Evolutionary conservation across 2,113 vertebrate species (phyloP).

Genomic region (Hyaena hyaena): DNA sequence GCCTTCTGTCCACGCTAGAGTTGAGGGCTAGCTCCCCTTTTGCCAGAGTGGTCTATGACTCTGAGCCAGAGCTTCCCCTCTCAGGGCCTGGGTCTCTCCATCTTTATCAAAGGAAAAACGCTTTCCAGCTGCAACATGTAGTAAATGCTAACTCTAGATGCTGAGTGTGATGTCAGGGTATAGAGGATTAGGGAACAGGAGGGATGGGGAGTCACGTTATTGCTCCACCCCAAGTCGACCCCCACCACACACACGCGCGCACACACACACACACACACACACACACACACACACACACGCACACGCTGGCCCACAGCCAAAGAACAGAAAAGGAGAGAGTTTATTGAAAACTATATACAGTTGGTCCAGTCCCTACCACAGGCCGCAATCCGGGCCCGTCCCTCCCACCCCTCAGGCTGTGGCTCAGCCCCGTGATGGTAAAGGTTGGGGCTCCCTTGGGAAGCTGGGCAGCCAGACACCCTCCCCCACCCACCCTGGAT

Average conservation of each 20-base stretch:
- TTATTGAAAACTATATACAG: conserved; percentile 80
- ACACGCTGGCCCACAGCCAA: not conserved
- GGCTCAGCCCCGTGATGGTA: not conserved
- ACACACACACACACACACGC: not conserved
- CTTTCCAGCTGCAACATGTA: not conserved
- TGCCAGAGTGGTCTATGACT: not conserved
- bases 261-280: too few species aligned
- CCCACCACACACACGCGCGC: too few species aligned
- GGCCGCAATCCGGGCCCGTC: not conserved
- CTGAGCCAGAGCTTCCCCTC: not conserved
- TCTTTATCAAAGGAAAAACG: not conserved
- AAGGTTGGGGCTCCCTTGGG: not conserved
- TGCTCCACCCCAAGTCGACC: fast-evolving
- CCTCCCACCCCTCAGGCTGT: not conserved
- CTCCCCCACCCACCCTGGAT: not conserved
- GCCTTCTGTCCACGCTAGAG: not conserved
- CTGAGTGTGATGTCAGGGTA: not conserved
- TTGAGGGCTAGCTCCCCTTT: not conserved
- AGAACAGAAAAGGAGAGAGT: conserved; percentile 72
- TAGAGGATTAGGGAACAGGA: not conserved
- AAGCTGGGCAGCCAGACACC: not conserved
- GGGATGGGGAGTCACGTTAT: not conserved
- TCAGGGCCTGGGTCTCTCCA: not conserved
- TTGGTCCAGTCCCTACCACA: conserved; percentile 45
- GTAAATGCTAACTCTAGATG: conserved; percentile 14